Evolutionary conservation across 2,888 invertebrate species (phyloP).

Genomic region (Lasioglossum calceatum): DNA sequence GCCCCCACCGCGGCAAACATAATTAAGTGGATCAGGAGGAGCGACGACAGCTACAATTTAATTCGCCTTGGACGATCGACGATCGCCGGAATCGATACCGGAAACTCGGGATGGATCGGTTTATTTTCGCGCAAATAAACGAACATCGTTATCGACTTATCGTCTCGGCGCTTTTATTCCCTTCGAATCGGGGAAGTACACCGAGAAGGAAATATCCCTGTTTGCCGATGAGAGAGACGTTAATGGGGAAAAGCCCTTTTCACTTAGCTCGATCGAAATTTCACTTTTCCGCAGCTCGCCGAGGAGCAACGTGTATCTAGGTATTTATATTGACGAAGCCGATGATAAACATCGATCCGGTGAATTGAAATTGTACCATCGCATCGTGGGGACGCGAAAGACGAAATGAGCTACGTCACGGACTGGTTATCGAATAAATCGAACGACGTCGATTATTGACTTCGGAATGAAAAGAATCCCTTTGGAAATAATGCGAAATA

Average conservation of each 20-base stretch:
- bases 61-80: conserved; percentile 19
- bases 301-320: background rate
- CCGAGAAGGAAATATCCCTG: background rate
- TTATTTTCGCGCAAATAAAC: background rate
- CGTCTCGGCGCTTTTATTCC: background rate
- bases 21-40: conserved; percentile 29
- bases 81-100: background rate
- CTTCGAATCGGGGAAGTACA: background rate
- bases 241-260: background rate
- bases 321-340: too few species aligned
- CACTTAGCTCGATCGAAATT: background rate
- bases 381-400: background rate
- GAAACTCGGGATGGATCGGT: background rate
- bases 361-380: background rate
- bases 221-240: background rate
- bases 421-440: background rate
- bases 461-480: background rate
- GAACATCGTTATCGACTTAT: background rate
- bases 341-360: background rate
- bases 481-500: background rate
- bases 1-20: conserved; percentile 26
- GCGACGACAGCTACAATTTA: conserved; percentile 14
- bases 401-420: background rate
- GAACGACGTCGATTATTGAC: background rate
- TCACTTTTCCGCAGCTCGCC: background rate